These are phyloP conservation scores for Syrista parreyssii DNA, from an alignment of 2,888 invertebrate species.

Conservation along the genomic window DNA sequence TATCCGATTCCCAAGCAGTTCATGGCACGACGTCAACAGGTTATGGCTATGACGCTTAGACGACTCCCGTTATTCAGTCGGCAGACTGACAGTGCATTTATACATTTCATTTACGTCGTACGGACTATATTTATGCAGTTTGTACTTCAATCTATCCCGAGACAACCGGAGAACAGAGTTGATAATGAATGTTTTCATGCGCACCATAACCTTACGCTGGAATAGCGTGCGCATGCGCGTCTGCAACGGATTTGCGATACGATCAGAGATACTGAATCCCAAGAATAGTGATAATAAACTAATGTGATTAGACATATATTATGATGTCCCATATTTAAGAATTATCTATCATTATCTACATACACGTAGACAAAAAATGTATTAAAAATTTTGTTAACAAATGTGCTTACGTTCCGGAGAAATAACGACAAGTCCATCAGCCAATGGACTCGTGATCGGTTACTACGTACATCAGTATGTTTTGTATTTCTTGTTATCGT, in stretches of 20 bases:
- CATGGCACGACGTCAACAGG: not conserved
- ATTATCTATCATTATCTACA: not conserved
- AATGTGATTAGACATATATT: not conserved
- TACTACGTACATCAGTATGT: constrained; percentile 18
- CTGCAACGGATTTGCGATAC: not conserved
- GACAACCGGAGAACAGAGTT: not conserved
- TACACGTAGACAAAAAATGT: not conserved
- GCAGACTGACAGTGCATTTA: not conserved
- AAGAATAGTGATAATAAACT: not conserved
- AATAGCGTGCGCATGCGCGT: not conserved
- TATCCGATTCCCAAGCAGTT: not conserved
- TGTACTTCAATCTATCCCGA: not conserved
- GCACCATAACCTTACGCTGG: not conserved
- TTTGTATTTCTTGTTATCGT: constrained; percentile 12
- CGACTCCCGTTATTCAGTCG: not conserved
- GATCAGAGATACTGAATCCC: not conserved
- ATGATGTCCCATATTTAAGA: not conserved
- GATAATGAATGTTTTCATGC: not conserved
- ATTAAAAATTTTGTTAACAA: not conserved
- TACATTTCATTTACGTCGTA: not conserved
- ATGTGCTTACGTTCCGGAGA: not conserved
- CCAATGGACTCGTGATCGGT: constrained; percentile 43
- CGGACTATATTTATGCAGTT: not conserved
- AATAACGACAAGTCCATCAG: constrained; percentile 25
- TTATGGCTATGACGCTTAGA: not conserved